Evolutionary conservation across 92 coral and sea anemone species (phyloP).

Genomic region (Zoanthus sansibaricus): DNA sequence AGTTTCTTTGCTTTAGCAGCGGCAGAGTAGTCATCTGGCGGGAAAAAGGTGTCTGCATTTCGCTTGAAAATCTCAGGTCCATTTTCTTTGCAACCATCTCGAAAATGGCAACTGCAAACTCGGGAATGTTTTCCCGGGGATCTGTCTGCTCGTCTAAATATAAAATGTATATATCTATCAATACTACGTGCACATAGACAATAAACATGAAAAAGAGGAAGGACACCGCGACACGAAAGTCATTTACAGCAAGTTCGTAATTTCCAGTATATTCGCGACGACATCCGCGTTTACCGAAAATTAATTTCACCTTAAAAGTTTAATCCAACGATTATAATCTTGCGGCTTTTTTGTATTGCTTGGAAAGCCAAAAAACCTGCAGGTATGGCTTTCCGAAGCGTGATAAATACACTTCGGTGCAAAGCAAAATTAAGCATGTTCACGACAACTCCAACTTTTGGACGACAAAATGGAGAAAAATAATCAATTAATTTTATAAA

Average conservation of each 20-base stretch:
- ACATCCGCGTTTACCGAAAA: neutral
- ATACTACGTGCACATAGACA: neutral
- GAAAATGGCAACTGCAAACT: neutral
- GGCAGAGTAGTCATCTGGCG: neutral
- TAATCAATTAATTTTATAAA: no score
- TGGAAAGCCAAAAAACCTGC: conserved; percentile 33
- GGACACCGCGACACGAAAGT: conserved; percentile 2
- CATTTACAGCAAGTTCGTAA: neutral
- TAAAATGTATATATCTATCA: neutral
- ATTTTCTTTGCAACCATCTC: neutral
- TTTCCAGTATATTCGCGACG: neutral
- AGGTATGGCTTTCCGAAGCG: conserved; percentile 36
- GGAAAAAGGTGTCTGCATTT: neutral
- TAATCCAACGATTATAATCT: conserved; percentile 23
- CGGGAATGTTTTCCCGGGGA: neutral
- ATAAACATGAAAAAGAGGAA: neutral
- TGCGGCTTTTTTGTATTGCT: conserved; percentile 5
- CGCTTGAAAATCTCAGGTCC: neutral
- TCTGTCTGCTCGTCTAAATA: neutral
- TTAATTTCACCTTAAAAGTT: conserved; percentile 16
- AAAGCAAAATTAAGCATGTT: conserved; percentile 39
- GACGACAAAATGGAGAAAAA: neutral
- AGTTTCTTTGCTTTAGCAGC: neutral
- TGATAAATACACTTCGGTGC: conserved; percentile 22
- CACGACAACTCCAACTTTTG: neutral